phyloP scores from a whole-genome alignment of 2,797 vertebrate species.

The Alcedo atthis region DNA sequence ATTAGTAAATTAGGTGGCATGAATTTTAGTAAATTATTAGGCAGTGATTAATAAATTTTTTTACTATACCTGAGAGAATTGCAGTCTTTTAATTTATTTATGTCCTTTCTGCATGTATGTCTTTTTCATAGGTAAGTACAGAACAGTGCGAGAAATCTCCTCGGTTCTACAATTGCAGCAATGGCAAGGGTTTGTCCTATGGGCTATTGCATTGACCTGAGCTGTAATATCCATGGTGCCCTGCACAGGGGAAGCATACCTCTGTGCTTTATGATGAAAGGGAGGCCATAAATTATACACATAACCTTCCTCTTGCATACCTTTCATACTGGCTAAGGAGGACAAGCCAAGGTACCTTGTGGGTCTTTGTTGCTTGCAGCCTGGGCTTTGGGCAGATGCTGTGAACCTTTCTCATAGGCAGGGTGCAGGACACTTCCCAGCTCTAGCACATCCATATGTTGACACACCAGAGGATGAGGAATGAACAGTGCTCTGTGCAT shows the following conservation, averaged over 20 bases:
- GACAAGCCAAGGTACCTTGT: fast-evolving
- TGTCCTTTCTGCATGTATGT: not conserved
- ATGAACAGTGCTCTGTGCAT: no score
- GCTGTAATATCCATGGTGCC: not conserved
- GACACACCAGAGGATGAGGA: fast-evolving
- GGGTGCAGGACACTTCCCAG: not conserved
- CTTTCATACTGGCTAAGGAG: not conserved
- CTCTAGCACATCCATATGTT: fast-evolving
- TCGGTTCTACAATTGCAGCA: not conserved
- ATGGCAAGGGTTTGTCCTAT: not conserved
- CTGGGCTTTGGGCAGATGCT: not conserved
- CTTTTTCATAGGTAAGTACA: not conserved
- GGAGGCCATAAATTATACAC: not conserved
- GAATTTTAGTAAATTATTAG: no score
- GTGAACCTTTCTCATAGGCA: not conserved
- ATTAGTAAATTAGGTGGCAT: no score
- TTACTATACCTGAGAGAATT: not conserved
- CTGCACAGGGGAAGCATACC: not conserved
- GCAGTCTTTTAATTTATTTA: not conserved
- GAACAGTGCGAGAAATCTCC: not conserved
- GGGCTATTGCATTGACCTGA: fast-evolving
- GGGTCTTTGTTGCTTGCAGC: not conserved
- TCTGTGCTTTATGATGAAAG: not conserved
- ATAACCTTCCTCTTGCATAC: not conserved
- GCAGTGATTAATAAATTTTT: not conserved